phyloP scores from a whole-genome alignment of 1,140 invertebrate genomes.

The Cyphomyrmex costatus region DNA sequence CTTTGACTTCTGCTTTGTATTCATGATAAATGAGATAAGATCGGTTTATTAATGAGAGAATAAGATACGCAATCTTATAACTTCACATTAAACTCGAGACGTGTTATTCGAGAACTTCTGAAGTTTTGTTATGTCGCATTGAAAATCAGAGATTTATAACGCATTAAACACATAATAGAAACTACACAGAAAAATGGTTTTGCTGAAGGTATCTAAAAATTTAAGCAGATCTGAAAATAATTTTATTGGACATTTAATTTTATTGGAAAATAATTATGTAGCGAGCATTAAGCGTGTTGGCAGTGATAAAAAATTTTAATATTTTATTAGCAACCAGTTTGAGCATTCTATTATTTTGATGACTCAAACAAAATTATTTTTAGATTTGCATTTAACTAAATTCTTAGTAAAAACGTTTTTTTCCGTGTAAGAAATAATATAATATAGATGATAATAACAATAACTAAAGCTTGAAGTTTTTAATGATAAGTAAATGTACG shows the following conservation, averaged over 20 bases:
- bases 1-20: background rate
- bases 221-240: too few species aligned
- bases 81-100: background rate
- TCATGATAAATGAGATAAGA: background rate
- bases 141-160: background rate
- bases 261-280: too few species aligned
- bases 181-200: too few species aligned
- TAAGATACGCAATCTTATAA: background rate
- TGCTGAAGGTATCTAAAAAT: too few species aligned
- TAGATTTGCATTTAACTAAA: too few species aligned
- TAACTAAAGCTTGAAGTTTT: background rate
- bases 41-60: conserved; percentile 6
- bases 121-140: background rate
- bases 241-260: too few species aligned
- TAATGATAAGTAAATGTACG: background rate
- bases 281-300: too few species aligned
- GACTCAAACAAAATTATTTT: too few species aligned
- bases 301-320: too few species aligned
- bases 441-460: background rate
- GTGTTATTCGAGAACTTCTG: background rate
- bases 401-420: too few species aligned
- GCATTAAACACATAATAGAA: background rate
- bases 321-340: too few species aligned
- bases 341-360: too few species aligned
- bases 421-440: background rate